Conservation (phyloP, 2,113 vertebrate species). For the Perognathus longimembris region DNA sequence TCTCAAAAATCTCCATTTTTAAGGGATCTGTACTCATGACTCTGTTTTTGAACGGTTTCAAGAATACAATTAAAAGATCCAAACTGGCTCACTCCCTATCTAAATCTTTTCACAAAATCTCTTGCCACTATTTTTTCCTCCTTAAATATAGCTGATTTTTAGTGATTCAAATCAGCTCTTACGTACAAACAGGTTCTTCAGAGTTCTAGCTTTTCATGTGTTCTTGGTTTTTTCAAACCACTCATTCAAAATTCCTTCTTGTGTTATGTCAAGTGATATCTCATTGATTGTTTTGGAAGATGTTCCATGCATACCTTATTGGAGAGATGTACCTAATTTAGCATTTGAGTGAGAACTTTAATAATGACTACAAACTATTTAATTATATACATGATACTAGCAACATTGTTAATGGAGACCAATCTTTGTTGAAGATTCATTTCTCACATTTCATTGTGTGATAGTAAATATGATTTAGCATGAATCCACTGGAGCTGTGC, state of each 20-base stretch:
- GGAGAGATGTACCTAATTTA: neutral
- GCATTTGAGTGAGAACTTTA: slow-evolving; percentile 37
- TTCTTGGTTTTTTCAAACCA: slow-evolving; percentile 40
- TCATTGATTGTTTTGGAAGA: slow-evolving; percentile 55
- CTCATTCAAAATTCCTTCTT: slow-evolving; percentile 10
- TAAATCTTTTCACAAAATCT: slow-evolving; percentile 25
- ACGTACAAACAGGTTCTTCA: slow-evolving; percentile 52
- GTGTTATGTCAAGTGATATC: slow-evolving; percentile 56
- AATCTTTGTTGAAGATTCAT: slow-evolving; percentile 43
- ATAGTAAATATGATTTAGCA: slow-evolving; percentile 84
- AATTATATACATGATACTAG: neutral
- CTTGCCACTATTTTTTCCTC: neutral
- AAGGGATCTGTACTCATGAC: neutral
- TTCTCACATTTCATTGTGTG: slow-evolving; percentile 83
- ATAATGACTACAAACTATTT: slow-evolving; percentile 44
- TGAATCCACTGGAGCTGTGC: slow-evolving; percentile 83
- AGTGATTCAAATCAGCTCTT: slow-evolving; percentile 66
- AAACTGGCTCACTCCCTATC: neutral
- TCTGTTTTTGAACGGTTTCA: slow-evolving; percentile 25
- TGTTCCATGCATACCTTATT: neutral
- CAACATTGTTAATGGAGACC: slow-evolving; percentile 51
- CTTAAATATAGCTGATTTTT: slow-evolving; percentile 33
- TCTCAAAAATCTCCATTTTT: neutral
- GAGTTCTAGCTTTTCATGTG: neutral
- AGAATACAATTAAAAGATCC: neutral